Percentiles rank a stretch among this genome's conserved stretches.
These are phyloP conservation scores for Rhodeus uyekii DNA, from an alignment of 2,797 vertebrate genomes.

Conservation along the genomic window DNA sequence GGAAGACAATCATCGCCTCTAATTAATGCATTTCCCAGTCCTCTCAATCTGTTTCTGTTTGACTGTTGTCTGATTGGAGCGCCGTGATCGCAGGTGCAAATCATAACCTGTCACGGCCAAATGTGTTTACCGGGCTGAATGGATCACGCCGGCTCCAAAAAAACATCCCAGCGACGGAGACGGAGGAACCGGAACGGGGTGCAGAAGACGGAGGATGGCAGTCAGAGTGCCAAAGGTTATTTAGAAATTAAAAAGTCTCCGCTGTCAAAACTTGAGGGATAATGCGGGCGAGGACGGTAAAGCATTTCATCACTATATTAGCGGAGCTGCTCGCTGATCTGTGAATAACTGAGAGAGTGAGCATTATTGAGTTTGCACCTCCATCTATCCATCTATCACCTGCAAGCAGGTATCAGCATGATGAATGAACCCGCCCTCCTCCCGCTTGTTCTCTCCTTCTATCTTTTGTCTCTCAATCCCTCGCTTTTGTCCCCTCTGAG, in stretches of 20 bases:
- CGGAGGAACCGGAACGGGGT: background rate
- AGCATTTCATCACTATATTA: constrained; percentile 83
- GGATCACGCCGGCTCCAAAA: constrained; percentile 18
- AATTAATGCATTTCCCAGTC: constrained; percentile 58
- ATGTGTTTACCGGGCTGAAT: constrained; percentile 51
- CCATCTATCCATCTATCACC: constrained; percentile 85
- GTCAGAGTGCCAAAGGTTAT: constrained; percentile 70
- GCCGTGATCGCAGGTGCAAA: constrained; percentile 53
- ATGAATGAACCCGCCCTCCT: constrained; percentile 76
- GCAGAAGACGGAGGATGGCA: constrained; percentile 33
- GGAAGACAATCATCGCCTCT: constrained; percentile 53
- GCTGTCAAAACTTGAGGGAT: constrained; percentile 78
- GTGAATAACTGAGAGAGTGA: constrained; percentile 80
- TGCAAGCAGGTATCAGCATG: constrained; percentile 77
- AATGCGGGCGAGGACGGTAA: constrained; percentile 78
- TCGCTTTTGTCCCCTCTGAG: constrained; percentile 28
- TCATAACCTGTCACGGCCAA: constrained; percentile 56
- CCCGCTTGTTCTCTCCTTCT: constrained; percentile 33
- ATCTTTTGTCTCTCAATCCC: constrained; percentile 52
- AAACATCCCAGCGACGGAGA: background rate
- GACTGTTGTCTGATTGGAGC: constrained; percentile 56
- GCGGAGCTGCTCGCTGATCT: constrained; percentile 83
- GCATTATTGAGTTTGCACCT: constrained; percentile 85
- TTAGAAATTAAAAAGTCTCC: constrained; percentile 77
- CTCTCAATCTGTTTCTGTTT: constrained; percentile 58